phyloP scores from a whole-genome alignment of 1,140 invertebrate species.

The Matsumurasca onukii region DNA sequence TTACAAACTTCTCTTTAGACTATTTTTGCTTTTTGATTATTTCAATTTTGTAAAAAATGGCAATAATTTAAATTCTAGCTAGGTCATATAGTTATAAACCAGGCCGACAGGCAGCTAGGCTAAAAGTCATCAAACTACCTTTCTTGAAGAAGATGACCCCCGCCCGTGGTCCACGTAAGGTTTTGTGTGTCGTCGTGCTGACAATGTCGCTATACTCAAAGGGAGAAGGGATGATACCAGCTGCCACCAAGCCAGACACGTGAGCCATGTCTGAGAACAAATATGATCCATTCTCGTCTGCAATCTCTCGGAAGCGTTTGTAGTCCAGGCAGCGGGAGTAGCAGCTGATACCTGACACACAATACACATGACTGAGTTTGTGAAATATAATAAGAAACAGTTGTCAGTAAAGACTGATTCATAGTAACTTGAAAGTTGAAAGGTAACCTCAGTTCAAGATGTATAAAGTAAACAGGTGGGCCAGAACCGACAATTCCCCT shows the following conservation, averaged over 20 bases:
- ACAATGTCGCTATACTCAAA: conserved; percentile 95
- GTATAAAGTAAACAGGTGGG: not conserved
- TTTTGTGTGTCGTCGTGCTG: conserved; percentile 95
- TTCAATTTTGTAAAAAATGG: too few relatives aligned
- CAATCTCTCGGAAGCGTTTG: conserved; percentile 84
- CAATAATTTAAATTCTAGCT: too few relatives aligned
- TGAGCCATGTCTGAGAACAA: conserved; percentile 97
- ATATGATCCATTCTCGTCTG: conserved; percentile 81
- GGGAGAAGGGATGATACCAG: conserved; percentile 82
- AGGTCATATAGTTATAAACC: too few relatives aligned
- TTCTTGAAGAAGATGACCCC: conserved; percentile 90
- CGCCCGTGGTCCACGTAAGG: conserved; percentile 85
- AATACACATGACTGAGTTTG: not conserved
- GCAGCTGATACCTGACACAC: conserved; percentile 75
- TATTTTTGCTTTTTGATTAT: too few relatives aligned
- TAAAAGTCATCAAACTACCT: too few relatives aligned
- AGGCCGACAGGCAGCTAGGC: too few relatives aligned
- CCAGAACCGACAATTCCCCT: too few relatives aligned
- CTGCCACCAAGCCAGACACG: conserved; percentile 88
- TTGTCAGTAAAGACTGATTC: not conserved
- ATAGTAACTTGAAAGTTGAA: conserved; percentile 3
- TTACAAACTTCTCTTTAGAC: too few relatives aligned
- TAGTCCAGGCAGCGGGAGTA: conserved; percentile 85
- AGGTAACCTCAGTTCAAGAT: not conserved
- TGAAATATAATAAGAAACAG: too few relatives aligned